These are phyloP conservation scores for Corvus cornix DNA, from an alignment of 2,113 vertebrate species.

Conservation along the genomic window DNA sequence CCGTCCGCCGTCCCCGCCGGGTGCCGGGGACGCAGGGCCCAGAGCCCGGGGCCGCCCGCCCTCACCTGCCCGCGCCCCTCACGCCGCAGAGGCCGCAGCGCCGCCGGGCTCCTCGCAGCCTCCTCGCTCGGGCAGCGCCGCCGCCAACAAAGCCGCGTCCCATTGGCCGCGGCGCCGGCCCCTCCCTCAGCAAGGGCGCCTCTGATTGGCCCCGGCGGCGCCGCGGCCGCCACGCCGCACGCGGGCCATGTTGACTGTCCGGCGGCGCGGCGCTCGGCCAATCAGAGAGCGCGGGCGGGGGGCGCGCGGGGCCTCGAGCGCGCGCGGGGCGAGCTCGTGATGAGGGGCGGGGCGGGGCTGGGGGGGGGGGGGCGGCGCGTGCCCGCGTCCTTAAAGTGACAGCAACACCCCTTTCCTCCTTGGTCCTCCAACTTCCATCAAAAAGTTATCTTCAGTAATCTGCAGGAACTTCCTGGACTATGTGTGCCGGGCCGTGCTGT, in stretches of 20 bases:
- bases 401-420: rapidly evolving
- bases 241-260: conserved; percentile 16
- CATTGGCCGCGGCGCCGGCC: background rate
- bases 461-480: rapidly evolving
- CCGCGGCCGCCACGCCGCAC: background rate
- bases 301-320: background rate
- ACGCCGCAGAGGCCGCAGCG: conserved; percentile 53
- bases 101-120: background rate
- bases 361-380: background rate
- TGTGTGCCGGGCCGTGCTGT: background rate
- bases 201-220: background rate
- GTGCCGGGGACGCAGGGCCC: background rate
- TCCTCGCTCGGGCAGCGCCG: conserved; percentile 16
- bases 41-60: background rate
- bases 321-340: background rate
- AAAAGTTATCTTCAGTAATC: rapidly evolving
- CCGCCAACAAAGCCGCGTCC: conserved; percentile 28
- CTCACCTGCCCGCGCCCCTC: conserved; percentile 14
- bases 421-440: rapidly evolving
- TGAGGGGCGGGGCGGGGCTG: too few relatives aligned
- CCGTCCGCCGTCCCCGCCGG: background rate
- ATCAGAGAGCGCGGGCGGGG: background rate
- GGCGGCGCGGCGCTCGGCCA: conserved; percentile 12
- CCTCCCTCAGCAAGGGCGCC: background rate
- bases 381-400: background rate